phyloP scores from a whole-genome alignment of 2,797 vertebrate genomes.

The Lithobates pipiens region DNA sequence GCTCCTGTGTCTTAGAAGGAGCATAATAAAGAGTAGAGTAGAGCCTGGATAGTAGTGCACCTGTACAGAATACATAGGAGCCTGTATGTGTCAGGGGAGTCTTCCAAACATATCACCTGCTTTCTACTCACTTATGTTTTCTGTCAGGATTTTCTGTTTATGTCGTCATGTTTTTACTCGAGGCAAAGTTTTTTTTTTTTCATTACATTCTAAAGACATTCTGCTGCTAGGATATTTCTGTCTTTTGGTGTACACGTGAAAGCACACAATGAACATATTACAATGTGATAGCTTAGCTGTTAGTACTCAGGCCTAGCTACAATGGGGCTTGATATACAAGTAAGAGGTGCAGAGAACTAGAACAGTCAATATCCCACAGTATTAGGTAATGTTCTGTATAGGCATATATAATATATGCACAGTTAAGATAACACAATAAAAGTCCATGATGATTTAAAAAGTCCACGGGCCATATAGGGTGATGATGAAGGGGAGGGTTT shows the following conservation, averaged over 20 bases:
- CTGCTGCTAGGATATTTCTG: background rate
- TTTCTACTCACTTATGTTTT: slow-evolving; percentile 9
- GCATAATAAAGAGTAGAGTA: slow-evolving; percentile 1
- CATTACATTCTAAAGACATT: background rate
- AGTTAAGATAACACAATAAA: too few relatives aligned
- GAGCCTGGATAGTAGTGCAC: background rate
- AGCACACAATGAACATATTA: background rate
- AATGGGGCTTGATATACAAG: too few relatives aligned
- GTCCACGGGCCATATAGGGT: too few relatives aligned
- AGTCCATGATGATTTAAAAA: too few relatives aligned
- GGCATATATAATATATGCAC: too few relatives aligned
- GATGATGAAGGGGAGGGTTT: too few relatives aligned
- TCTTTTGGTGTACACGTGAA: background rate
- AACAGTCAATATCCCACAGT: too few relatives aligned
- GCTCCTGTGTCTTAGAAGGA: slow-evolving; percentile 43
- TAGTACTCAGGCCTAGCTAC: too few relatives aligned
- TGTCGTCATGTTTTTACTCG: slow-evolving; percentile 1
- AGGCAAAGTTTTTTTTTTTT: background rate
- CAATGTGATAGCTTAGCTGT: background rate
- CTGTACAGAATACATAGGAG: background rate
- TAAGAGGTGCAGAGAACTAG: too few relatives aligned
- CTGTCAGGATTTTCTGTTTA: background rate
- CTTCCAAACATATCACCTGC: background rate
- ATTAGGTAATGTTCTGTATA: too few relatives aligned
- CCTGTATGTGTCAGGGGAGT: background rate